Evolutionary conservation across 2,888 invertebrate genomes (phyloP).

Genomic region (Drosophila cracens): DNA sequence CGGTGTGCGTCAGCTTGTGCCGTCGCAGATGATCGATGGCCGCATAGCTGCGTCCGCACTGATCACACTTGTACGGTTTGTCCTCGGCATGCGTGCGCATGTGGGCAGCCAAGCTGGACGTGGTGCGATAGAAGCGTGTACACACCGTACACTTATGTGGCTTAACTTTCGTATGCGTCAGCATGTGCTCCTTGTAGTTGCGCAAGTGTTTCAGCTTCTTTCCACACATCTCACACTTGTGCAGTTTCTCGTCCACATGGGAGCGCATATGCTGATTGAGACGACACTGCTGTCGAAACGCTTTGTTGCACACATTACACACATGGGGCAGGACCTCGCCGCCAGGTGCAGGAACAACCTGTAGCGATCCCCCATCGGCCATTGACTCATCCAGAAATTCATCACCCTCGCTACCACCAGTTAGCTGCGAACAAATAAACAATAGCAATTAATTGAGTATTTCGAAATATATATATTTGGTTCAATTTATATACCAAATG

Average conservation of each 20-base stretch:
- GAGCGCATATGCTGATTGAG: slow-evolving; percentile 83
- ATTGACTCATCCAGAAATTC: slow-evolving; percentile 39
- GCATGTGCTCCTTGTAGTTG: slow-evolving; percentile 84
- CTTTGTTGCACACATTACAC: slow-evolving; percentile 57
- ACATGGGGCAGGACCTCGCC: slow-evolving; percentile 50
- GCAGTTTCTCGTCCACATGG: slow-evolving; percentile 83
- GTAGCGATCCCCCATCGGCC: slow-evolving; percentile 7
- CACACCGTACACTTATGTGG: slow-evolving; percentile 67
- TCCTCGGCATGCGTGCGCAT: slow-evolving; percentile 73
- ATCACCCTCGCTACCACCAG: slow-evolving; percentile 48
- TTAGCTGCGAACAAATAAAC: slow-evolving; percentile 12
- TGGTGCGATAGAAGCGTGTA: slow-evolving; percentile 64
- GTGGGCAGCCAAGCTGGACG: slow-evolving; percentile 68
- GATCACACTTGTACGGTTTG: slow-evolving; percentile 83
- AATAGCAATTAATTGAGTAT: not conserved
- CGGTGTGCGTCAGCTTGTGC: slow-evolving; percentile 69
- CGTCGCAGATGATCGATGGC: slow-evolving; percentile 65
- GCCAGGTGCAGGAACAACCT: not conserved
- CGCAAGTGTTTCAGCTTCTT: slow-evolving; percentile 84
- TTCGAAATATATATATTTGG: not conserved
- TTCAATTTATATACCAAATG: slow-evolving; percentile 47
- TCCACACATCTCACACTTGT: slow-evolving; percentile 83
- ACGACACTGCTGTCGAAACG: slow-evolving; percentile 67
- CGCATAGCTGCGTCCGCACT: slow-evolving; percentile 65
- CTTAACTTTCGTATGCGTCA: slow-evolving; percentile 79